Conservation (phyloP, 2,888 invertebrate species). For the Orthosia cruda region DNA sequence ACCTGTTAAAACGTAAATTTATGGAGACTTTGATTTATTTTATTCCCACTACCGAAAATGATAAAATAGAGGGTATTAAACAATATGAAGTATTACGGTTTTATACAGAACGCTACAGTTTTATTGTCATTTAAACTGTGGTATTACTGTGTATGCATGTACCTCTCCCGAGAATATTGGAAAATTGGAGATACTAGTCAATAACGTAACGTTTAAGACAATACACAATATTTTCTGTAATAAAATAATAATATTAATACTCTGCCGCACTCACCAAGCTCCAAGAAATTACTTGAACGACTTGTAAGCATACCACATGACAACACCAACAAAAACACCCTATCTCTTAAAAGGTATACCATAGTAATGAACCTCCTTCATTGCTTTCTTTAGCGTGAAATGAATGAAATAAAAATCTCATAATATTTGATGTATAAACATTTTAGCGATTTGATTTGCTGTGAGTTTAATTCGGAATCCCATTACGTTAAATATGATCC, state of each 20-base stretch:
- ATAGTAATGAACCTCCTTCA: not conserved
- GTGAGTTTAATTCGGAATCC: slow-evolving; percentile 20
- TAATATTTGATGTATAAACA: slow-evolving; percentile 17
- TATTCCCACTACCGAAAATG: not conserved
- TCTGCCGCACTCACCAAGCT: not conserved
- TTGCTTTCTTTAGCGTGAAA: not conserved
- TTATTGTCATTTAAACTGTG: too few relatives aligned
- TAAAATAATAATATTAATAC: not conserved
- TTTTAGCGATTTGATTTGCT: slow-evolving; percentile 31
- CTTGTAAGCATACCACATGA: not conserved
- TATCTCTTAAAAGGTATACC: not conserved
- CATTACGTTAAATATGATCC: slow-evolving; percentile 23
- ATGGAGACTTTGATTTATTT: not conserved
- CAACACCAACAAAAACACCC: not conserved
- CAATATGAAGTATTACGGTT: not conserved
- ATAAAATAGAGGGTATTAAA: not conserved
- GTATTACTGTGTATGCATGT: too few relatives aligned
- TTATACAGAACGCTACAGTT: too few relatives aligned
- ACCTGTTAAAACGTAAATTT: not conserved
- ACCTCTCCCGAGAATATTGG: not conserved
- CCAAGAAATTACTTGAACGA: not conserved
- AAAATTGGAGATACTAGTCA: not conserved
- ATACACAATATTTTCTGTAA: not conserved
- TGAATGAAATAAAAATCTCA: slow-evolving; percentile 7
- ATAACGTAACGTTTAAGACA: not conserved